These are phyloP conservation scores for Motacilla alba DNA, from an alignment of 2,113 vertebrate species.

Conservation along the genomic window DNA sequence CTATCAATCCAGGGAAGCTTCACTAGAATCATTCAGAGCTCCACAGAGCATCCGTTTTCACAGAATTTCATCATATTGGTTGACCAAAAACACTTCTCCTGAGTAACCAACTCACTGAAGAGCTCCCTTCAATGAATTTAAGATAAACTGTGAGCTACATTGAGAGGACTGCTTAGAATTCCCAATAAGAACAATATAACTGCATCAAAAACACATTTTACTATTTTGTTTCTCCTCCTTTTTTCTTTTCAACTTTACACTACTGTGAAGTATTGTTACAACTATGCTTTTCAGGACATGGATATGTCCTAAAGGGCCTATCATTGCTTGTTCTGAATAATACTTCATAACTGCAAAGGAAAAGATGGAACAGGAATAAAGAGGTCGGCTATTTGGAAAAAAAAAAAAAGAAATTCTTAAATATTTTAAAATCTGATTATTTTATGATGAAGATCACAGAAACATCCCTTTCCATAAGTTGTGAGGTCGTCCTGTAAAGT, in stretches of 20 bases:
- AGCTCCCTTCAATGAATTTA: not conserved
- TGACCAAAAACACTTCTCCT: not conserved
- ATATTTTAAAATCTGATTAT: not conserved
- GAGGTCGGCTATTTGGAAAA: not conserved
- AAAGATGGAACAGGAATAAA: not conserved
- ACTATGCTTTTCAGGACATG: not conserved
- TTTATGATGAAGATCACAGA: not conserved
- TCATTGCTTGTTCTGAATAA: not conserved
- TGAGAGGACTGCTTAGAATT: not conserved
- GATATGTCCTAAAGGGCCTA: not conserved
- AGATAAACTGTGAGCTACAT: rapidly evolving
- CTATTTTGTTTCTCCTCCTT: not conserved
- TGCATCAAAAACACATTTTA: not conserved
- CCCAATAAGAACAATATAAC: not conserved
- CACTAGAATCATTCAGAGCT: not conserved
- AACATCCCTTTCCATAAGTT: not conserved
- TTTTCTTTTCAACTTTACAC: not conserved
- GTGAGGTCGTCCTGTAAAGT: not conserved
- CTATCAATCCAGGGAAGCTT: not conserved
- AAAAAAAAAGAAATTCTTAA: not conserved
- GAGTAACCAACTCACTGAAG: not conserved
- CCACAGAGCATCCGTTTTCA: not conserved
- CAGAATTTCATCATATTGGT: not conserved
- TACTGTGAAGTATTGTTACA: not conserved
- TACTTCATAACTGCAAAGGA: not conserved